These are phyloP conservation scores for Holacanthus passer DNA, from an alignment of 2,113 vertebrate species.

Conservation along the genomic window DNA sequence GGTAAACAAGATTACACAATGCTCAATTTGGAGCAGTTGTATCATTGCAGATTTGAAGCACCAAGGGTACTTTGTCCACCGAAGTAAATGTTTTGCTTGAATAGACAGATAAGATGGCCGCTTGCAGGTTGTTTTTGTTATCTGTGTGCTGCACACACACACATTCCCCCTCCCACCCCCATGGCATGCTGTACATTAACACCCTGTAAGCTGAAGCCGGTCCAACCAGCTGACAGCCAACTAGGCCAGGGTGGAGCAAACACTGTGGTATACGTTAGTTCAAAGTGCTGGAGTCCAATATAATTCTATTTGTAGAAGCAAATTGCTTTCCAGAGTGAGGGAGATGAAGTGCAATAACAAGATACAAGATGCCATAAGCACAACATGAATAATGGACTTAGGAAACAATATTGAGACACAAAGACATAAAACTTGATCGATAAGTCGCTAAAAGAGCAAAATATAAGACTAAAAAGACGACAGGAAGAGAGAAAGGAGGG, in stretches of 20 bases:
- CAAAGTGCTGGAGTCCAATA: not conserved
- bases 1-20: not conserved
- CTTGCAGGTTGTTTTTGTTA: conserved; percentile 48
- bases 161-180: not conserved
- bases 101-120: conserved; percentile 48
- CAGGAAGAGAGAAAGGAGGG: not conserved
- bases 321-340: not conserved
- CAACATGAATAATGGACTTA: not conserved
- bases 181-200: not conserved
- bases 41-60: not conserved
- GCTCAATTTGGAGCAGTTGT: not conserved
- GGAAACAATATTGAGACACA: not conserved
- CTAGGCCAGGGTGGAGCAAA: not conserved
- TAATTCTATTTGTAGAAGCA: not conserved
- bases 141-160: conserved; percentile 34
- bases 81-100: conserved; percentile 14
- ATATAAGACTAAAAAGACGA: not conserved
- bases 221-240: not conserved
- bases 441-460: not conserved
- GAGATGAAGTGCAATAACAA: not conserved
- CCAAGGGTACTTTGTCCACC: fast-evolving
- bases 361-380: not conserved
- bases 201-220: conserved; percentile 31
- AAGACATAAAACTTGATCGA: not conserved
- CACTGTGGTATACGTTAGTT: fast-evolving